phyloP scores from a whole-genome alignment of 2,888 invertebrate species.

The Synergus itoensis region DNA sequence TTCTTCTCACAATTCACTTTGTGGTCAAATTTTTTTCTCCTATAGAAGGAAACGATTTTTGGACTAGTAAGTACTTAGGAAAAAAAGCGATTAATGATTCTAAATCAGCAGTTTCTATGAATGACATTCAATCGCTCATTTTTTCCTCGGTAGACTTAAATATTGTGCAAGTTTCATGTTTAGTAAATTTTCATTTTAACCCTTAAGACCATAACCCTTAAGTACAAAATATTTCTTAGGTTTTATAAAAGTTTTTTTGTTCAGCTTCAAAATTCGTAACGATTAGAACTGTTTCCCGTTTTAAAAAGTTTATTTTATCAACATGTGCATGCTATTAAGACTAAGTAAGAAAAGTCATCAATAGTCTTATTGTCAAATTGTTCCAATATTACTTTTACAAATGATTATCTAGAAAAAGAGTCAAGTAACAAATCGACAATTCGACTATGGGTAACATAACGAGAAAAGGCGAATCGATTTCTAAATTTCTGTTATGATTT shows the following conservation, averaged over 20 bases:
- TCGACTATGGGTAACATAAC: constrained; percentile 17
- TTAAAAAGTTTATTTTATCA: neutral
- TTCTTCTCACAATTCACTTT: constrained; percentile 18
- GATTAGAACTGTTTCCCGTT: neutral
- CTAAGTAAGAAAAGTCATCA: neutral
- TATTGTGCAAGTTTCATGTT: neutral
- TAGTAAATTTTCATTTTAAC: neutral
- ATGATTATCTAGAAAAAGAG: neutral
- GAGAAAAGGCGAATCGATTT: constrained; percentile 31
- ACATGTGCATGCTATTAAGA: constrained; percentile 8
- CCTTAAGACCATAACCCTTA: neutral
- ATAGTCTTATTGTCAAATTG: constrained; percentile 33
- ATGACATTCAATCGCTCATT: neutral
- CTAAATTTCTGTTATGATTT: constrained; percentile 33
- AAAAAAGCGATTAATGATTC: neutral
- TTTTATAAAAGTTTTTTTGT: constrained; percentile 6
- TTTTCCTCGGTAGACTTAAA: neutral
- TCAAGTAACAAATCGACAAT: neutral
- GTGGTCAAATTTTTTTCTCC: neutral
- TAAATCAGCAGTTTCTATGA: neutral
- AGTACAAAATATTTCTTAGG: neutral
- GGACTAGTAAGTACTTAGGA: neutral
- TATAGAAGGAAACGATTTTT: neutral
- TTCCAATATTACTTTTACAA: neutral
- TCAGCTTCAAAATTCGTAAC: neutral